These are phyloP conservation scores for Vidua macroura DNA, from an alignment of 2,113 vertebrate genomes.

Conservation along the genomic window DNA sequence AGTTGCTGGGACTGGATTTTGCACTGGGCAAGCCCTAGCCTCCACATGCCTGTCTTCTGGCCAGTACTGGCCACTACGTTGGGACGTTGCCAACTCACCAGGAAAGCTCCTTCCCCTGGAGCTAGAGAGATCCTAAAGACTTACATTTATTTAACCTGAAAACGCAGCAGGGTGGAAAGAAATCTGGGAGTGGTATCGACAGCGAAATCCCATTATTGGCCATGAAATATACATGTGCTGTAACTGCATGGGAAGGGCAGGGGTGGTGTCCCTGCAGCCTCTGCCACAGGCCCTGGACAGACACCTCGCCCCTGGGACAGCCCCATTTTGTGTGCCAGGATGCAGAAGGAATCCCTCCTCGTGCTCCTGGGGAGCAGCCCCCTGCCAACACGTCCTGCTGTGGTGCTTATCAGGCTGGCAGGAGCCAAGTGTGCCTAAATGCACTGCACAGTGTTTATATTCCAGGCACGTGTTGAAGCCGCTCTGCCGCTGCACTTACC, in stretches of 20 bases:
- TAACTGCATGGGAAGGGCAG: not conserved
- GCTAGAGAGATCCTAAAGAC: not conserved
- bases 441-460: not conserved
- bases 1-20: not conserved
- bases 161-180: not conserved
- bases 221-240: conserved; percentile 45
- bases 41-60: rapidly evolving
- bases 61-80: rapidly evolving
- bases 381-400: rapidly evolving
- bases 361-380: not conserved
- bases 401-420: not conserved
- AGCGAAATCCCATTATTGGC: conserved; percentile 44
- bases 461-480: not conserved
- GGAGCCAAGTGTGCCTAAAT: not conserved
- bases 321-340: not conserved
- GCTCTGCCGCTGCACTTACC: rapidly evolving
- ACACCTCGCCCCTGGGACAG: not conserved
- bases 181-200: conserved; percentile 4
- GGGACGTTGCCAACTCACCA: rapidly evolving
- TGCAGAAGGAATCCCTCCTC: not conserved
- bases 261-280: not conserved
- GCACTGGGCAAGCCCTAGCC: rapidly evolving
- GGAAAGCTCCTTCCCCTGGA: not conserved
- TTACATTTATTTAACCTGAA: conserved; percentile 51
- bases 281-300: not conserved